A percentile compares a stretch with the other conserved stretches of the same genome.
Conservation (phyloP, 1,140 invertebrate genomes). For the Drosophila mojavensis region DNA sequence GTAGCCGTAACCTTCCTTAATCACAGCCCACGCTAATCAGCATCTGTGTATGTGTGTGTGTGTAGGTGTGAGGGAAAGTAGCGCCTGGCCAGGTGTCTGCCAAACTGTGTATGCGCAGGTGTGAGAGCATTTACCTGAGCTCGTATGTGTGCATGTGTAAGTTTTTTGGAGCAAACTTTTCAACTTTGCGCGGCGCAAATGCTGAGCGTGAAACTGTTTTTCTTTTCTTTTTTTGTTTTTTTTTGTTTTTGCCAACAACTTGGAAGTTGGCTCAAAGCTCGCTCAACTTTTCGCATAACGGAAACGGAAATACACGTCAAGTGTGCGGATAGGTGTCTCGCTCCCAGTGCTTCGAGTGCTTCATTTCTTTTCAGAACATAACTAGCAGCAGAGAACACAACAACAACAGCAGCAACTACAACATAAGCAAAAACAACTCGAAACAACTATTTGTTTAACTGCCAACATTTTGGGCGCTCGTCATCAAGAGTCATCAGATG, state of each 20-base stretch:
- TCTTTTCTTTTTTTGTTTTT: conserved; percentile 40
- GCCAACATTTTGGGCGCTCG: conserved; percentile 54
- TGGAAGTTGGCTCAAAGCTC: conserved; percentile 46
- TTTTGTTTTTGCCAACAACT: conserved; percentile 53
- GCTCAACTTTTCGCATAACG: conserved; percentile 76
- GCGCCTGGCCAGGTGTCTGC: conserved; percentile 15
- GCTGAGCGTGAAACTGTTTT: conserved; percentile 71
- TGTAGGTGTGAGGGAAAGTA: conserved; percentile 9
- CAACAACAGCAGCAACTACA: not conserved
- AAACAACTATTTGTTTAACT: conserved; percentile 78
- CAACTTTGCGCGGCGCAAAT: conserved; percentile 74
- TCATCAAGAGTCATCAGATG: conserved; percentile 33
- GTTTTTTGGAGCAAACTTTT: conserved; percentile 62
- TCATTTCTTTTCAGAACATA: conserved; percentile 37
- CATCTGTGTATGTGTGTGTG: conserved; percentile 30
- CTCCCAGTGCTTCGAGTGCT: conserved; percentile 6
- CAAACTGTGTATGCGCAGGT: conserved; percentile 21
- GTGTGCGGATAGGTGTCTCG: conserved; percentile 66
- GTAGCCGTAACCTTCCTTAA: conserved; percentile 50
- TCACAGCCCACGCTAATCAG: conserved; percentile 73
- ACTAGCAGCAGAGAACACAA: conserved; percentile 26
- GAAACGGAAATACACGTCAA: conserved; percentile 79
- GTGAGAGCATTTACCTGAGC: conserved; percentile 19
- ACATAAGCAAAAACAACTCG: conserved; percentile 29
- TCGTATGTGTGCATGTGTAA: conserved; percentile 11